phyloP scores from a whole-genome alignment of 2,888 invertebrate genomes.

The Sesia bembeciformis region DNA sequence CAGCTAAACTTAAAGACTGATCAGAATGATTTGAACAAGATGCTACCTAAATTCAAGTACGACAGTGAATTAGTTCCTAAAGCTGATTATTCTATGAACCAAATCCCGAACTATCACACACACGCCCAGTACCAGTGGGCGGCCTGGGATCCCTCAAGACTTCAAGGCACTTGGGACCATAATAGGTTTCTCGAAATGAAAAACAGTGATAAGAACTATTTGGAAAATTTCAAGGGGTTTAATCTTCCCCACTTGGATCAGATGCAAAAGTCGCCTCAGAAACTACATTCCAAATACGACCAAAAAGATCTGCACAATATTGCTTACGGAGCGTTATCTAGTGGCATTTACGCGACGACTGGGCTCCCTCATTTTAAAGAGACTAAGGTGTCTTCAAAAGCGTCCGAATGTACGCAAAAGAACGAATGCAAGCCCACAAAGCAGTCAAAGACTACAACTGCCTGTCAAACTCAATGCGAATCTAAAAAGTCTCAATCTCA shows the following conservation, averaged over 20 bases:
- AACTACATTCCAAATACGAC: slow-evolving; percentile 67
- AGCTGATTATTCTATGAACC: slow-evolving; percentile 78
- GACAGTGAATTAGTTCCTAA: slow-evolving; percentile 72
- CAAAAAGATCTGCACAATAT: slow-evolving; percentile 67
- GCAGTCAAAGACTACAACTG: slow-evolving; percentile 59
- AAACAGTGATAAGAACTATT: slow-evolving; percentile 68
- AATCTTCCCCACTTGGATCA: slow-evolving; percentile 75
- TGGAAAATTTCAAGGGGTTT: slow-evolving; percentile 75
- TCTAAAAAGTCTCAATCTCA: slow-evolving; percentile 43
- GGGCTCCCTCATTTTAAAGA: slow-evolving; percentile 63
- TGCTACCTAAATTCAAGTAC: slow-evolving; percentile 66
- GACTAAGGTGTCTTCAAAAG: slow-evolving; percentile 46
- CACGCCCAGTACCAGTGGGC: slow-evolving; percentile 79
- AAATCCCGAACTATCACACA: slow-evolving; percentile 79
- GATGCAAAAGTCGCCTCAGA: slow-evolving; percentile 76
- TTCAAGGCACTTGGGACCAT: slow-evolving; percentile 71
- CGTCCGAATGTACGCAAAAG: slow-evolving; percentile 56
- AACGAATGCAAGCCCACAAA: slow-evolving; percentile 57
- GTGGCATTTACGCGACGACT: slow-evolving; percentile 52
- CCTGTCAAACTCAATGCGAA: slow-evolving; percentile 64
- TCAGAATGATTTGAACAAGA: slow-evolving; percentile 70
- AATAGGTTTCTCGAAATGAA: slow-evolving; percentile 65
- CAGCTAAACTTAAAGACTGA: slow-evolving; percentile 53
- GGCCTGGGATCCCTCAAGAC: slow-evolving; percentile 69
- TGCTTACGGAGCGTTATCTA: slow-evolving; percentile 56